These are phyloP conservation scores for Eupleurogrammus muticus DNA, from an alignment of 2,797 vertebrate species.

Conservation along the genomic window DNA sequence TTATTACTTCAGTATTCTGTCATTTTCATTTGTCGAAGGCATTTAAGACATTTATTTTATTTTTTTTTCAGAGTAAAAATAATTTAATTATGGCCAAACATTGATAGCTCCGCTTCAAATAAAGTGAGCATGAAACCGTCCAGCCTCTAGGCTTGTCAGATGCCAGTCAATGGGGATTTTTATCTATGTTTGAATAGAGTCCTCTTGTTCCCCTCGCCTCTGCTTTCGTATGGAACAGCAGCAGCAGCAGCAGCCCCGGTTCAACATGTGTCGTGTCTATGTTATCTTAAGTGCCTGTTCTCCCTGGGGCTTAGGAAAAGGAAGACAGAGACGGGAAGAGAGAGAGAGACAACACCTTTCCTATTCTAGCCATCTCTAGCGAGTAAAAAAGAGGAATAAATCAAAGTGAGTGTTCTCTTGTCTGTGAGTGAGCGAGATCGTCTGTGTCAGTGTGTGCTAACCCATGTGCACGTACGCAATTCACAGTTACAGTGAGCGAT, in stretches of 20 bases:
- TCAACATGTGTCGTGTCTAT: slow-evolving; percentile 66
- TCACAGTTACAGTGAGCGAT: background rate
- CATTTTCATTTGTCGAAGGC: background rate
- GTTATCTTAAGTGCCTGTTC: slow-evolving; percentile 77
- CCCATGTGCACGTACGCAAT: slow-evolving; percentile 26
- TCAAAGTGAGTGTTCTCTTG: slow-evolving; percentile 57
- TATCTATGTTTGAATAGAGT: slow-evolving; percentile 62
- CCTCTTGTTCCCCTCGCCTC: slow-evolving; percentile 47
- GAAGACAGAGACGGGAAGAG: slow-evolving; percentile 38
- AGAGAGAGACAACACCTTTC: slow-evolving; percentile 49
- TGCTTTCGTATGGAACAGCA: slow-evolving; percentile 32
- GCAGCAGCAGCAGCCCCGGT: slow-evolving; percentile 49
- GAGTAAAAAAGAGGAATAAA: slow-evolving; percentile 54
- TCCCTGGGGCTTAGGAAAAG: slow-evolving; percentile 64
- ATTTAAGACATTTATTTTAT: background rate
- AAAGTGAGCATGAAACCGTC: slow-evolving; percentile 27
- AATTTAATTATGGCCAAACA: slow-evolving; percentile 23
- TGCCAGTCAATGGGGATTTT: slow-evolving; percentile 56
- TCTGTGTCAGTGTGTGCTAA: slow-evolving; percentile 31
- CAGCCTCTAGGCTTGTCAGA: slow-evolving; percentile 45
- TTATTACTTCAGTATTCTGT: background rate
- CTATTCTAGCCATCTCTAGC: slow-evolving; percentile 49
- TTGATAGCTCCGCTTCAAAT: slow-evolving; percentile 17
- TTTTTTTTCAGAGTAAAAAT: background rate
- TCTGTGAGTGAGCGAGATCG: slow-evolving; percentile 36